Base-by-base conservation (phyloP, 2,113 vertebrate genomes). In the Heterotis niloticus region DNA sequence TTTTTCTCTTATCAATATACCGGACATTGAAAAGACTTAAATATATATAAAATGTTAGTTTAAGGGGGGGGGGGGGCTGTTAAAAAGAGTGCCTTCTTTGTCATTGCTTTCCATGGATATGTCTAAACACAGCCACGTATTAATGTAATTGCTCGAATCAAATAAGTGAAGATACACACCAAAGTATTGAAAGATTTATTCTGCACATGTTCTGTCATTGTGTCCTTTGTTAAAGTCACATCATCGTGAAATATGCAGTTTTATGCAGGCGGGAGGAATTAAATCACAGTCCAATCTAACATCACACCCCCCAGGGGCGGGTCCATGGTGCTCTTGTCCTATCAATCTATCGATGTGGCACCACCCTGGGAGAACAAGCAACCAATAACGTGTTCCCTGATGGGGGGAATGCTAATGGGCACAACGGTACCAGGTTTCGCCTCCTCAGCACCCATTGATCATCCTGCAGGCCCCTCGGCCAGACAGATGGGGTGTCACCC, bases 371-470 rank as follows among this genome's bases (percentile, higher is more conserved):
- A 26, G n/a, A 64, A 18, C 66, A 52, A 57, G 64, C 65, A 52
- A n/a, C 72, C 70, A 62, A 76, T 76, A 57, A 64, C 64, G 78
- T 73, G 56, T 26, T 34, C 79, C 52, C 11, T 34, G 78, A 70
- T 24, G 62, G 75, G 75, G 56, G 64, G 75, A 64, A 73, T 52
- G 80, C 69, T 81, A 83, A 76, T 76, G 77, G 5, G 76, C 67
- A 7, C 34, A 7, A 66, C 20, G 72, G 64, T 24, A 65, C 24
- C 57, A 11, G 51, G 54, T 82, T 76, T 69, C 28, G 57, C 60
- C 44, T 57, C 59, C 69, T 80, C 74, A 83, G 79, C 81, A 82
- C 71, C 59, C 20, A 80, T 82, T 60, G 82, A 82, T 83, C 76
- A 76, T 78, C 78, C 44, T 62, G 56, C 72, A 65, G 76, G 44